Conservation (phyloP, 2,797 vertebrate genomes). For the Acanthurus leucopareius region DNA sequence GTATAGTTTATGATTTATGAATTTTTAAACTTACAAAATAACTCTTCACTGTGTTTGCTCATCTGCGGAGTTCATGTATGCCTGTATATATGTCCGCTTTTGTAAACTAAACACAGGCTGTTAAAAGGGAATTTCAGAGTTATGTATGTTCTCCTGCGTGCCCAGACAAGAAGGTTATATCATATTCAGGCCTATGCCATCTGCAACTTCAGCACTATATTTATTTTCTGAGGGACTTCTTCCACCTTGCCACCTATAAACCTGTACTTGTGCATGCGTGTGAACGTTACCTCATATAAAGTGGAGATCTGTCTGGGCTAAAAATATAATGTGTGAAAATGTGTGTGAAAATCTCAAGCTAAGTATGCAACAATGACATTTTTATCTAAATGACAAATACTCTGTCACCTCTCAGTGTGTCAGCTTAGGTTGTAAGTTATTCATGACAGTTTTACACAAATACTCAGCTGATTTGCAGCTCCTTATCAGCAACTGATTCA, state of each 20-base stretch:
- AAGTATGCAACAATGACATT: slow-evolving; percentile 1
- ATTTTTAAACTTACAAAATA: background rate
- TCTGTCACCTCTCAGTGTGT: background rate
- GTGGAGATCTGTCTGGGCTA: too few species aligned
- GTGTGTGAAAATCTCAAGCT: background rate
- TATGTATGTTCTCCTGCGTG: too few species aligned
- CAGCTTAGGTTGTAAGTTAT: slow-evolving; percentile 11
- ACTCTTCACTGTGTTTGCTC: background rate
- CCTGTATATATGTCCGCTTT: background rate
- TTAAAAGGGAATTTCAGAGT: too few species aligned
- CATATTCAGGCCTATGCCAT: too few species aligned
- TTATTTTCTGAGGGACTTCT: too few species aligned
- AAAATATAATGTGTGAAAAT: background rate
- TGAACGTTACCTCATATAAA: too few species aligned
- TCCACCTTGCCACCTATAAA: background rate
- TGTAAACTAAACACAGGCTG: too few species aligned
- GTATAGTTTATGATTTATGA: too few species aligned
- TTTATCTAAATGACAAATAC: slow-evolving; percentile 26
- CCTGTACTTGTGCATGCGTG: background rate
- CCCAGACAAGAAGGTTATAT: too few species aligned
- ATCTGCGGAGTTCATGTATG: background rate
- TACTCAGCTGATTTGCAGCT: slow-evolving; percentile 7
- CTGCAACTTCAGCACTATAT: too few species aligned
- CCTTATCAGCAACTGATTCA: slow-evolving; percentile 13
- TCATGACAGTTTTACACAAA: slow-evolving; percentile 26